Evolutionary conservation across 1,140 invertebrate species (phyloP).

Genomic region (Phocides pigmalion): DNA sequence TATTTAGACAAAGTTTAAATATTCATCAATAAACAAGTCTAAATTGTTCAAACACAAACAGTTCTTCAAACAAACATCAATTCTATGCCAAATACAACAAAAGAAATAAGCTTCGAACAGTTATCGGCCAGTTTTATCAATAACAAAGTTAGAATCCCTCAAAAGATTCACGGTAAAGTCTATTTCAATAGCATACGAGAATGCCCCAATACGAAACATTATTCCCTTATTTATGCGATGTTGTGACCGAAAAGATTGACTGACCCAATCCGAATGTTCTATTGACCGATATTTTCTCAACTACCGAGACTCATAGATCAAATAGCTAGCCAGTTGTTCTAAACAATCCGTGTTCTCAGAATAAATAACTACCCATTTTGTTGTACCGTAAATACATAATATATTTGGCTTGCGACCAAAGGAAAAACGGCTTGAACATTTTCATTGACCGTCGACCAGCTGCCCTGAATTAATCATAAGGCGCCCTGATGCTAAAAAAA

Average conservation of each 20-base stretch:
- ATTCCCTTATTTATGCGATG: not conserved
- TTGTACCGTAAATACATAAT: conserved; percentile 4
- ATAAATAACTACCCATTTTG: conserved; percentile 1
- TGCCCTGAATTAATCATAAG: conserved; percentile 31
- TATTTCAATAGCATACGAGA: not conserved
- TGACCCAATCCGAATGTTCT: not conserved
- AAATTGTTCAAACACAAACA: no score
- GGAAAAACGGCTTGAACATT: conserved; percentile 3
- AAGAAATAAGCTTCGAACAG: no score
- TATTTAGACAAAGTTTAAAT: no score
- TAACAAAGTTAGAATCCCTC: no score
- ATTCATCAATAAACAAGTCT: no score
- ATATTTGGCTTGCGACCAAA: conserved; percentile 15
- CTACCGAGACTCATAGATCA: not conserved
- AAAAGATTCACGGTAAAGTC: no score
- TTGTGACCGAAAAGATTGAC: not conserved
- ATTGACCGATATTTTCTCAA: not conserved
- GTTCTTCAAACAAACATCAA: no score
- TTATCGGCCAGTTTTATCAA: no score
- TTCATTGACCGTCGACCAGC: conserved; percentile 10
- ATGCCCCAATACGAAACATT: not conserved
- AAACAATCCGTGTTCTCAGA: not conserved
- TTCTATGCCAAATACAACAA: no score
- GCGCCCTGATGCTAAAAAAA: conserved; percentile 20
- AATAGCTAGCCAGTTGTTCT: not conserved